Base-by-base conservation (phyloP, 2,888 invertebrate species). In the Phania funesta region DNA sequence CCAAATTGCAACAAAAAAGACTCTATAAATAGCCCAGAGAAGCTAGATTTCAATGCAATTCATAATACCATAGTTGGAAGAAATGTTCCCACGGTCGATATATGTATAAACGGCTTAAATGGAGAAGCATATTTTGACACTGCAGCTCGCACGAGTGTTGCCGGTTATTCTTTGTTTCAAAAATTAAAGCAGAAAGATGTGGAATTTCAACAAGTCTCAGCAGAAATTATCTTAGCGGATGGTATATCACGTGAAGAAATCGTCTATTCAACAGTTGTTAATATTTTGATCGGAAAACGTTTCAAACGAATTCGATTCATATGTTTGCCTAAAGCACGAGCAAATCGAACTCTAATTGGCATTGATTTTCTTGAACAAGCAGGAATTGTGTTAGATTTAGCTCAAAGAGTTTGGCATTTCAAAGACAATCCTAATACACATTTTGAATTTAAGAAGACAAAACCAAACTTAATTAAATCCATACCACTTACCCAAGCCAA, bases 341-440 rank as follows among this genome's bases (percentile, higher is more conserved):
- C 18, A 16, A 46, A 46, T 46, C 44, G 44, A 6, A 46, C 44
- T 9, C 9, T 46, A 18, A 46, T 46, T 46, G 44, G 44, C 3
- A 46, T 46, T 18, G 44, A 46, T 46, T 46, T 46, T 20, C 44
- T 46, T 6, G 44, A 24, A 13, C 50, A 50, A 24, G 50, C 50
- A 20, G 50, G 50, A 13, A 24, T 50, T 50, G 50, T 50, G 6
- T 8, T 50, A 24, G 50, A 50, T 2, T 54, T 54, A 13, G 29
- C 54, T 32, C n/a, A 54, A 32, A 54, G 54, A n/a, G 29, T 11
- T 18, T 54, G 54, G 54, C 32, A 54, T 32, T 54, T 32, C 9
- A 54, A 54, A 18, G 54, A 32, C 9, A 32, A 54, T 32, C 54
- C 54, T 29, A 8, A 11, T 32, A 54, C 16, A 5, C n/a, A 20